phyloP scores from a whole-genome alignment of 2,797 vertebrate genomes.

The Pseudopleuronectes americanus region DNA sequence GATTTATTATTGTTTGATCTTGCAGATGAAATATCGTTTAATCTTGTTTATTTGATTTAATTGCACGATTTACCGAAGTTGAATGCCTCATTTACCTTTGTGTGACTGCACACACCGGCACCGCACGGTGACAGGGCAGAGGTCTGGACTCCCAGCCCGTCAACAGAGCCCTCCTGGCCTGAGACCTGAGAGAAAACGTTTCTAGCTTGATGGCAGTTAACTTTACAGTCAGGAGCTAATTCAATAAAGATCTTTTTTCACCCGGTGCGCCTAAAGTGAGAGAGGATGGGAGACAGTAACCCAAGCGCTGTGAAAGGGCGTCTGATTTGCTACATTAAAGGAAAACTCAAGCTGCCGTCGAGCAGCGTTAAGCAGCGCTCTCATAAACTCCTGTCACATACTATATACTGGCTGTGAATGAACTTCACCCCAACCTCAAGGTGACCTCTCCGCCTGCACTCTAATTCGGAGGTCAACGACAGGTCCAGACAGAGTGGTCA shows the following conservation, averaged over 20 bases:
- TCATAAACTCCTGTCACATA: constrained; percentile 54
- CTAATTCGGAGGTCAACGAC: constrained; percentile 34
- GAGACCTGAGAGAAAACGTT: constrained; percentile 60
- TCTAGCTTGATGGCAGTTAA: constrained; percentile 56
- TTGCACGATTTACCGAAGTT: constrained; percentile 37
- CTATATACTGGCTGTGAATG: constrained; percentile 42
- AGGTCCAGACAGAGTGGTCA: constrained; percentile 28
- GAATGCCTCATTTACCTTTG: constrained; percentile 52
- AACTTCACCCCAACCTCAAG: constrained; percentile 40
- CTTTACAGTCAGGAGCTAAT: constrained; percentile 72
- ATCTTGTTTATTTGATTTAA: constrained; percentile 53
- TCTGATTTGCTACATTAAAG: constrained; percentile 65
- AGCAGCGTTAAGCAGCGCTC: constrained; percentile 46
- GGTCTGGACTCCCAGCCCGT: constrained; percentile 43
- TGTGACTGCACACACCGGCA: constrained; percentile 39
- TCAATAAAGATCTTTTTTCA: constrained; percentile 77
- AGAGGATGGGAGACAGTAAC: constrained; percentile 62
- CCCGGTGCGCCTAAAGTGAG: constrained; percentile 49
- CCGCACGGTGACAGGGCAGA: constrained; percentile 28
- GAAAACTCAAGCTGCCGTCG: constrained; percentile 48
- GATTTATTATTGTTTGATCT: constrained; percentile 38
- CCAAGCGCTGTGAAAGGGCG: constrained; percentile 51
- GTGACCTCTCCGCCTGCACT: constrained; percentile 35
- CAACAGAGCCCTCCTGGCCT: constrained; percentile 55
- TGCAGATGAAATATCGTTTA: constrained; percentile 37